Percentiles rank a stretch among this genome's conserved stretches.
phyloP scores from a whole-genome alignment of 2,797 vertebrate genomes.

The Thamnophis elegans region DNA sequence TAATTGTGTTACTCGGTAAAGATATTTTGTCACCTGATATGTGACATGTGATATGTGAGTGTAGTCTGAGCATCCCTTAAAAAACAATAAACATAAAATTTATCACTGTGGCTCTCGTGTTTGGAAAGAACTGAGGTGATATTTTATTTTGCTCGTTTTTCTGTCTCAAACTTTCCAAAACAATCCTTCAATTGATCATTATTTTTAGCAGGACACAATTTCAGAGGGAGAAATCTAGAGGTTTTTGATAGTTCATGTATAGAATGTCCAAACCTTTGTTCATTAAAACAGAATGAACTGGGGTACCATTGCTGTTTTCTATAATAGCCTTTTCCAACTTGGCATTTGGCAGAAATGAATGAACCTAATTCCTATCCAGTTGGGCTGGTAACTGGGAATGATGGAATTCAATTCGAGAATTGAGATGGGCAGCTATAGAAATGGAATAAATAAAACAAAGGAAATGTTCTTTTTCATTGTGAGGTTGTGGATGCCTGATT shows the following conservation, averaged over 20 bases:
- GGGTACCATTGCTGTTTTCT: not conserved
- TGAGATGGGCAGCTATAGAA: not conserved
- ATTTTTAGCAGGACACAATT: not conserved
- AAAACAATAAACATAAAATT: not conserved
- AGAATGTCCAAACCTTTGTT: constrained; percentile 12
- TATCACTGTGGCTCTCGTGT: not conserved
- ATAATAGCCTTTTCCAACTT: not conserved
- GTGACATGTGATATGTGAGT: not conserved
- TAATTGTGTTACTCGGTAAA: not conserved
- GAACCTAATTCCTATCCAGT: not conserved
- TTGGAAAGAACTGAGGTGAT: not conserved
- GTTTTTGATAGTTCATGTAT: not conserved
- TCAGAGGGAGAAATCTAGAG: not conserved
- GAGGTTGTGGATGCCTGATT: not conserved
- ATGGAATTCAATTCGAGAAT: not conserved
- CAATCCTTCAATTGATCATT: not conserved
- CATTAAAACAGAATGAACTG: constrained; percentile 37
- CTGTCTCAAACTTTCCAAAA: not conserved
- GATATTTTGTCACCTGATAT: not conserved
- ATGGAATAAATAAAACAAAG: too few species aligned
- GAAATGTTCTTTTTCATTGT: not conserved
- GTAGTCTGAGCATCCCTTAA: not conserved
- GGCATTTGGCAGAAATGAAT: not conserved
- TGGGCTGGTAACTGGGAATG: not conserved
- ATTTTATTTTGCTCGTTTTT: not conserved